phyloP scores from a whole-genome alignment of 2,797 vertebrate species.

The Neosalanx taihuensis region DNA sequence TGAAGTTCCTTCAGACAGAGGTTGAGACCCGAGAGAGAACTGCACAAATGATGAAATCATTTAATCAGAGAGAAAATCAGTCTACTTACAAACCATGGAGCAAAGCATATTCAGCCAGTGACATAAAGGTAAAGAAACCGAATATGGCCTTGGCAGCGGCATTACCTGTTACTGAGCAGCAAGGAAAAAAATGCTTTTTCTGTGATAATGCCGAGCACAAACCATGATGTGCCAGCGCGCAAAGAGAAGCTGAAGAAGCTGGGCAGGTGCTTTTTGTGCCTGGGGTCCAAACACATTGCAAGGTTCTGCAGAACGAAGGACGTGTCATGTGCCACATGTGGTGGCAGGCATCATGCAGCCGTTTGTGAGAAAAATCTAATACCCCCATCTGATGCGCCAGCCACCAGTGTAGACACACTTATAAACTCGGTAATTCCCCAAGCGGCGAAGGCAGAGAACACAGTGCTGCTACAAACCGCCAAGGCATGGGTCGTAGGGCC shows the following conservation, averaged over 20 bases:
- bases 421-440: too few species aligned
- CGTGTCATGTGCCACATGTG: too few species aligned
- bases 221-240: not conserved
- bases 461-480: too few species aligned
- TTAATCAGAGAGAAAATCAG: too few species aligned
- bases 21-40: conserved; percentile 13
- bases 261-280: conserved; percentile 16
- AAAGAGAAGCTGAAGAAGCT: conserved; percentile 15
- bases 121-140: conserved; percentile 9
- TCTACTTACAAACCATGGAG: not conserved
- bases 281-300: too few species aligned
- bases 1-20: conserved; percentile 20
- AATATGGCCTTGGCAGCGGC: conserved; percentile 7
- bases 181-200: conserved; percentile 1
- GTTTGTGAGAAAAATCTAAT: too few species aligned
- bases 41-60: conserved; percentile 15
- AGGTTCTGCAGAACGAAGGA: too few species aligned
- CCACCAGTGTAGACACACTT: too few species aligned
- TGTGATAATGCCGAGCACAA: conserved; percentile 20
- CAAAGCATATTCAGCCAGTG: not conserved
- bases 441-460: too few species aligned
- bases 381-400: too few species aligned
- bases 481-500: too few species aligned
- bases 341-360: too few species aligned
- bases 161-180: conserved; percentile 9